These are phyloP conservation scores for Rattus norvegicus DNA, from an alignment of 2,113 vertebrate genomes.

Conservation along the genomic window GRCr8 NC_086033.1:85212501-85213000, in stretches of 20 bases:
- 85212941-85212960: neutral
- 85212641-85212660: neutral
- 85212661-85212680: neutral
- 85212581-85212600: neutral
- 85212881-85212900: constrained; percentile 7
- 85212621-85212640: neutral
- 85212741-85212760: neutral
- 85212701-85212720: neutral
- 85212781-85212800: neutral
- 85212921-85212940: too few relatives aligned
- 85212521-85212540: neutral
- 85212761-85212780: neutral
- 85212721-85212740: neutral
- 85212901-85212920: constrained; percentile 15
- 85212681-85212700: neutral
- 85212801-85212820: neutral
- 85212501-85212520: neutral
- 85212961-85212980: constrained; percentile 19
- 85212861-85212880: constrained; percentile 16
- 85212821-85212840: neutral
- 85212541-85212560: neutral
- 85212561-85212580: neutral
- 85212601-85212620: neutral
- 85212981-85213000: constrained; percentile 18
- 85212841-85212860: neutral